These are phyloP conservation scores for Pterois miles DNA, from an alignment of 2,797 vertebrate species.

Conservation along the genomic window DNA sequence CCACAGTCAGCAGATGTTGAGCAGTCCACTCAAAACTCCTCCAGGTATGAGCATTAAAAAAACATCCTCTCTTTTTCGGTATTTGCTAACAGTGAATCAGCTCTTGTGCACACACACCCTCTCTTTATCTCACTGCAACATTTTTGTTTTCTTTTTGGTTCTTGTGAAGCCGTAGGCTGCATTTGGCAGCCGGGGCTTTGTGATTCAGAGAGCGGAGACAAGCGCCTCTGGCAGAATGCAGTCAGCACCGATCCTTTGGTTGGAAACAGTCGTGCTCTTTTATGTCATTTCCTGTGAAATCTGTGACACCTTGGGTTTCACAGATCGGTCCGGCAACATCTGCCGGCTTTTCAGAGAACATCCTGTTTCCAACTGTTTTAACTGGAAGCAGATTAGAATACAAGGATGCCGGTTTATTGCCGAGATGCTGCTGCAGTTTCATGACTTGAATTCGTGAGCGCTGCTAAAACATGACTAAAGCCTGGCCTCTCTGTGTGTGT, in stretches of 20 bases:
- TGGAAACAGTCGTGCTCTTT: not conserved
- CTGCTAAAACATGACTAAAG: slow-evolving; percentile 3
- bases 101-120: not conserved
- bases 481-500: not conserved
- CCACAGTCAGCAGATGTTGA: slow-evolving; percentile 4
- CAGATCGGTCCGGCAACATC: no score
- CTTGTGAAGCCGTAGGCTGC: not conserved
- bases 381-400: not conserved
- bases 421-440: not conserved
- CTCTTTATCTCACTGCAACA: not conserved
- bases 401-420: not conserved
- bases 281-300: slow-evolving; percentile 1
- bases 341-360: not conserved
- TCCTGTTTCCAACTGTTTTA: not conserved
- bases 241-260: not conserved
- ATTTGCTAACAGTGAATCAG: slow-evolving; percentile 1
- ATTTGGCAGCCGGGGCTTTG: not conserved
- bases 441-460: slow-evolving; percentile 14
- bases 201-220: not conserved
- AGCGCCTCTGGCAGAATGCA: not conserved
- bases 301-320: not conserved
- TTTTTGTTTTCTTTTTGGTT: not conserved
- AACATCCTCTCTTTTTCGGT: not conserved
- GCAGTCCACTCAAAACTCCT: not conserved
- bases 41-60: not conserved